Conservation (phyloP, 2,797 vertebrate species). For the Ambastaia sidthimunki region DNA sequence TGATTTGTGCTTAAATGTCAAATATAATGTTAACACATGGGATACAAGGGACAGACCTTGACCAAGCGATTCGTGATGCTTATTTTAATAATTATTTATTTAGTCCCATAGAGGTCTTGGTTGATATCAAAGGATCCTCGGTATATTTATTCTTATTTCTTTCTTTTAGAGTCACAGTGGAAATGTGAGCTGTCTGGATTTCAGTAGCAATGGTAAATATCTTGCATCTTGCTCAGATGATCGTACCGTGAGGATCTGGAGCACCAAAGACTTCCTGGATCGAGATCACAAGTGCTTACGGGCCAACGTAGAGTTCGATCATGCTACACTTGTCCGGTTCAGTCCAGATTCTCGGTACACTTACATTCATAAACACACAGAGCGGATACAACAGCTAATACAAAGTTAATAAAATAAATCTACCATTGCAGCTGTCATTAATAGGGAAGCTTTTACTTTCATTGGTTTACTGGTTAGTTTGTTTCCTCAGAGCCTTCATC, state of each 20-base stretch:
- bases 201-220: slow-evolving; percentile 95
- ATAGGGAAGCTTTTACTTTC: too few relatives aligned
- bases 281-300: slow-evolving; percentile 89
- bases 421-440: neutral
- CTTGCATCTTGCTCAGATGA: slow-evolving; percentile 91
- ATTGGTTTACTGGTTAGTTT: neutral
- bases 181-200: slow-evolving; percentile 88
- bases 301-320: slow-evolving; percentile 89
- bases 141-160: too few relatives aligned
- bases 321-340: slow-evolving; percentile 88
- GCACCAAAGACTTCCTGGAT: slow-evolving; percentile 90
- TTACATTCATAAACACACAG: neutral
- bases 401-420: neutral
- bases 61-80: too few relatives aligned
- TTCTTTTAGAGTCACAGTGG: slow-evolving; percentile 84
- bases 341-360: slow-evolving; percentile 90
- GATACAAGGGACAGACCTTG: neutral
- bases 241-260: slow-evolving; percentile 93
- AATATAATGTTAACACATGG: neutral
- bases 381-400: too few relatives aligned
- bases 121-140: neutral
- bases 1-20: slow-evolving; percentile 57
- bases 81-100: neutral
- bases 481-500: slow-evolving; percentile 87
- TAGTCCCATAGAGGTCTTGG: neutral